A percentile compares a stretch with the other conserved stretches of the same genome.
phyloP scores from a whole-genome alignment of 2,888 invertebrate genomes.

The Eudasyphora cyanicolor region DNA sequence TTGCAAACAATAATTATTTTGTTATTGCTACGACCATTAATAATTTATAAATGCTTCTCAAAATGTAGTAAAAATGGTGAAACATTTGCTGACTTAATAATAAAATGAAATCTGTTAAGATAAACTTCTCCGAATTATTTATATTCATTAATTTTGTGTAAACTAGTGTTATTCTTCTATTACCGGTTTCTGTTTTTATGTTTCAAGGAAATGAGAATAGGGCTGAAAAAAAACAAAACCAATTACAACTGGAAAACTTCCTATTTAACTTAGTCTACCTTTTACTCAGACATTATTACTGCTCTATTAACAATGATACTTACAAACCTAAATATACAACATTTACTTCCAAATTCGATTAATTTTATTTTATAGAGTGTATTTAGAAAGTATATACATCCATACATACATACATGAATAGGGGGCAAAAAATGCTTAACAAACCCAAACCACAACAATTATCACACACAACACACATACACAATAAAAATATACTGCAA shows the following conservation, averaged over 20 bases:
- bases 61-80: too few species aligned
- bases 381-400: constrained; percentile 26
- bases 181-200: neutral
- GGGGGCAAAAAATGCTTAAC: constrained; percentile 9
- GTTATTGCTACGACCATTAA: too few species aligned
- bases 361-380: constrained; percentile 41
- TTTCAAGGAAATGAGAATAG: constrained; percentile 5
- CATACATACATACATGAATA: too few species aligned
- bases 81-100: too few species aligned
- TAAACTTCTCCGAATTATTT: too few species aligned
- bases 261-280: constrained; percentile 45
- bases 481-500: too few species aligned
- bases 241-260: constrained; percentile 34
- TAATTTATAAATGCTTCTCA: too few species aligned
- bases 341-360: constrained; percentile 39
- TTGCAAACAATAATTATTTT: too few species aligned
- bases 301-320: neutral
- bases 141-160: too few species aligned
- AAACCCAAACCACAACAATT: neutral
- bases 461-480: neutral
- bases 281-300: constrained; percentile 37
- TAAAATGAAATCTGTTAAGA: too few species aligned
- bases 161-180: too few species aligned
- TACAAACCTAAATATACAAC: constrained; percentile 2
- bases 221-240: neutral